Evolutionary conservation across 1,140 invertebrate species (phyloP).

Genomic region (Leptinotarsa lineolata): DNA sequence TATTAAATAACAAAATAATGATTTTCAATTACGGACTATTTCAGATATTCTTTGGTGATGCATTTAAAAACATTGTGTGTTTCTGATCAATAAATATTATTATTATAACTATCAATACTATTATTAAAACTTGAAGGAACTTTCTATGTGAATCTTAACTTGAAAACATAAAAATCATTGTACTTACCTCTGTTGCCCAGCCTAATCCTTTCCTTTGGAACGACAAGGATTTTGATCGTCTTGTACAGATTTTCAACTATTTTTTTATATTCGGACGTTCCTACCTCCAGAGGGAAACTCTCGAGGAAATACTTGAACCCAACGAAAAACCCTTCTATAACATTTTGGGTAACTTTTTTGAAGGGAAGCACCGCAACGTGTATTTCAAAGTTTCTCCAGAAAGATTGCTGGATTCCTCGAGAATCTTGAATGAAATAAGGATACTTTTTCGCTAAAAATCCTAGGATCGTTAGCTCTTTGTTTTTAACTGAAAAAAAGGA

Average conservation of each 20-base stretch:
- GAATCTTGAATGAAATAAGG: constrained; percentile 32
- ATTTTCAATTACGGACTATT: too few relatives aligned
- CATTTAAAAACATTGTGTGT: too few relatives aligned
- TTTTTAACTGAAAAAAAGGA: constrained; percentile 39
- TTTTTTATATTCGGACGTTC: constrained; percentile 23
- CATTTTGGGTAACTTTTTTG: constrained; percentile 25
- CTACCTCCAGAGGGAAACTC: constrained; percentile 33
- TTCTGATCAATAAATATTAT: too few relatives aligned
- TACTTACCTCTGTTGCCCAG: constrained; percentile 42
- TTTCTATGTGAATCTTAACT: too few relatives aligned
- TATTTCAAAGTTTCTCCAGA: constrained; percentile 36
- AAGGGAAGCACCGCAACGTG: neutral
- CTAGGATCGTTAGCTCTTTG: constrained; percentile 39
- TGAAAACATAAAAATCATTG: neutral
- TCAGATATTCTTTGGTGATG: too few relatives aligned
- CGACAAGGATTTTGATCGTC: constrained; percentile 35
- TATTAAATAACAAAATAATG: too few relatives aligned
- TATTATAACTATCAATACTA: too few relatives aligned
- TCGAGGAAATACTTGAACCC: constrained; percentile 39
- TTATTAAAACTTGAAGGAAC: too few relatives aligned
- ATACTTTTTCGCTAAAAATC: constrained; percentile 40
- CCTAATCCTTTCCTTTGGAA: constrained; percentile 28
- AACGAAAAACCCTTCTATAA: constrained; percentile 38
- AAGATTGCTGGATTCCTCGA: constrained; percentile 29
- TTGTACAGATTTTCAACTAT: constrained; percentile 40